Base-by-base conservation (phyloP, 35 echinoderm and acorn worm genomes). In the Holothuria glaberrima region DNA sequence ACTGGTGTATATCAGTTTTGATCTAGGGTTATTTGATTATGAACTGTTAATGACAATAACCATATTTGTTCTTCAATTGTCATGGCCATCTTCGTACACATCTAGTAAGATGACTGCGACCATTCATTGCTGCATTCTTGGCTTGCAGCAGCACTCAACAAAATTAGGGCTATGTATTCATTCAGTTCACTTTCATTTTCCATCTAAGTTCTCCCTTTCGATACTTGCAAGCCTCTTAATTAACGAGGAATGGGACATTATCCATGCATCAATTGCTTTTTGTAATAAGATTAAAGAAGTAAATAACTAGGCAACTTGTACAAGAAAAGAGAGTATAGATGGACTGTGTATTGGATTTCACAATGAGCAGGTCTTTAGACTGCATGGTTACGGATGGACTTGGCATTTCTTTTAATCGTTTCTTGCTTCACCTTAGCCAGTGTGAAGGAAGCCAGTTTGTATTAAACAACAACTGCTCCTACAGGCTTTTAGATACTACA, bases 91-190 rank as follows among this genome's bases (percentile, higher is more conserved):
- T 84, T 38, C 29, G 6, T 18, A 29, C 41, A 30, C 34, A 61
- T 84, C 25, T 46, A 84, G 52, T 54, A 9, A 78, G 44, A 54
- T 48, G 21, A 48, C 50, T 78, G 38, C 41, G 31, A 45, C 38
- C 30, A 36, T 35, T 48, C 21, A 25, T 25, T 21, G 26, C 19
- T 35, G 6, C 50, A 21, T 78, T 48, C 44, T 78, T 78, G 12
- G 80, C 80, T 84, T 61, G 57, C 26, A 84, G 80, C 80, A 54
- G 80, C 80, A 84, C 80, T 84, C 80, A 84, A 84, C 80, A 29
- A 84, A 84, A 84, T 84, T 84, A 84, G 80, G 80, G 80, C 80
- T 63, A 84, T 84, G 80, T 84, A 84, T 84, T 84, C 80, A 84
- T 84, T 84, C 80, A 31, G 80, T 84, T 54, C 50, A 54, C 50